Base-by-base conservation (phyloP, 1,140 invertebrate species). In the Bicyclus anynana region DNA sequence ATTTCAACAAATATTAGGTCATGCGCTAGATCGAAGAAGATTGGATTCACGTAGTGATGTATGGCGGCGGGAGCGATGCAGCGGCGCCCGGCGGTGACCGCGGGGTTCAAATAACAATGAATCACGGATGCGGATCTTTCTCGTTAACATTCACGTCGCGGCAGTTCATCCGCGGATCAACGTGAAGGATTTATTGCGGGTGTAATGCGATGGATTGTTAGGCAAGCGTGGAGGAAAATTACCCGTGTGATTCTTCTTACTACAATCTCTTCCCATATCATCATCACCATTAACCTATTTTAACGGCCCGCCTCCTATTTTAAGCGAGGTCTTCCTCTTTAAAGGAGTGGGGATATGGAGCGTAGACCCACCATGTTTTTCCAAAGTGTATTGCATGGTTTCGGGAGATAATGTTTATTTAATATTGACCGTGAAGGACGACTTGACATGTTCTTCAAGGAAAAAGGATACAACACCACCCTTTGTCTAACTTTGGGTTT, bases 111-210 rank as follows among this genome's bases (percentile, higher is more conserved):
- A 44, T 44, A 44, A 35, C 49, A 56, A 69, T 63, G 61, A 65
- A 69, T 65, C 67, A 67, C 69, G 57, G n/a, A n/a, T n/a, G n/a
- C n/a, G n/a, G 40, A 47, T 49, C 51, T 58, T 35, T 52, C 44
- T 44, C 21, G 49, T 44, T 44, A 44, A 44, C 40, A 44, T 44
- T 44, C 40, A 72, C 59, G 69, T 75, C 65, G 58, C 65, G 55
- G 62, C 61, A 62, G 65, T 68, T 75, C 67, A 72, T 65, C 72
- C 69, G 44, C 47, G 72, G 72, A 72, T 75, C 72, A 72, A 68
- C 65, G 54, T 72, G 69, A 44, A 44, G 40, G 40, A 44, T 44
- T 44, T 44, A 44, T 44, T 44, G 40, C 5, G 14, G 40, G 6
- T 44, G 14, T 44, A 20, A 44, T 44, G 40, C 40, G 20, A 44